Percentiles rank a stretch among this genome's conserved stretches.
Evolutionary conservation across 2,888 invertebrate species (phyloP).

Genomic region (Nephrotoma flavescens): DNA sequence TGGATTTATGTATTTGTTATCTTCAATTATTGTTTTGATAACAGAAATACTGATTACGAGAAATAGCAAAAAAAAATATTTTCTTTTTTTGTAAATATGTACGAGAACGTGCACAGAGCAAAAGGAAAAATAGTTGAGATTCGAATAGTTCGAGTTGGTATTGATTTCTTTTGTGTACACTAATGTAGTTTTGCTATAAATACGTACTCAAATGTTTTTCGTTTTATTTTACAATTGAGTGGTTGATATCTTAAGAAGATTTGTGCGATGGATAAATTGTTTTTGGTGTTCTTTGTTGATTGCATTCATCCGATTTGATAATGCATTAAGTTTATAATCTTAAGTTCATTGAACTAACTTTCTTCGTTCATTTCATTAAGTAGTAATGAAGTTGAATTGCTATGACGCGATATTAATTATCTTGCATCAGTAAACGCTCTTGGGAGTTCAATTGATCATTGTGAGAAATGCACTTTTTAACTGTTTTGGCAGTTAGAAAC

Average conservation of each 20-base stretch:
- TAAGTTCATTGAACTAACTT: no score
- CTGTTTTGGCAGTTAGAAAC: no score
- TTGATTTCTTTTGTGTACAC: not conserved
- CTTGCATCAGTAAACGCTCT: no score
- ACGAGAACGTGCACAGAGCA: not conserved
- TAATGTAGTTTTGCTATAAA: not conserved
- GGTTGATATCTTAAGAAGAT: not conserved
- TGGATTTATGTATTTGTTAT: not conserved
- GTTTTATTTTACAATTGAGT: not conserved
- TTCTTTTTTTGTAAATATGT: not conserved
- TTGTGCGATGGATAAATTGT: not conserved
- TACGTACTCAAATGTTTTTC: not conserved
- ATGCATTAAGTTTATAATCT: not conserved
- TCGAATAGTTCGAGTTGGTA: not conserved
- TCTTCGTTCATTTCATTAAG: no score
- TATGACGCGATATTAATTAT: no score
- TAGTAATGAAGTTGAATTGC: no score
- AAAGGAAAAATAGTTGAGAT: not conserved
- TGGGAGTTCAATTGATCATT: no score
- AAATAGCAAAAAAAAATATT: not conserved
- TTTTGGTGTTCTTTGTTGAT: not conserved
- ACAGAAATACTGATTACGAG: not conserved
- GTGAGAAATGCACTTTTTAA: no score
- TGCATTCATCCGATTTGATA: not conserved
- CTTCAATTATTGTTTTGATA: not conserved